A percentile compares a stretch with the other conserved stretches of the same genome.
Conservation (phyloP, 92 coral and sea anemone species). For the Zoanthus sociatus region DNA sequence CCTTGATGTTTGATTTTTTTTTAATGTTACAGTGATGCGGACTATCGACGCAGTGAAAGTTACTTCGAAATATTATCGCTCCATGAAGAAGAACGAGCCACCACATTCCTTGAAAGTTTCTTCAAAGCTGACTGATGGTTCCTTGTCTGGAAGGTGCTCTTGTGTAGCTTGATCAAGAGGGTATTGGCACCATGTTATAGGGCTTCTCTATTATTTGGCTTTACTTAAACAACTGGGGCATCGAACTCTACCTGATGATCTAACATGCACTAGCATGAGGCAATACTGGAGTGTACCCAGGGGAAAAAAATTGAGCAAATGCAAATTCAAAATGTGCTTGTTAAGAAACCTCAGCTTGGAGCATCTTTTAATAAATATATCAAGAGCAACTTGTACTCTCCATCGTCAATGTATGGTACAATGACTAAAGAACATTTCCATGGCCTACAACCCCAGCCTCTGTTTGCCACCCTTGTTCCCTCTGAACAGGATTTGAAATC, state of each 20-base stretch:
- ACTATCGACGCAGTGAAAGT: constrained; percentile 2
- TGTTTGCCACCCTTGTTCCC: constrained; percentile 42
- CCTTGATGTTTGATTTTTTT: constrained; percentile 3
- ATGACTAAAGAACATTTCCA: constrained; percentile 45
- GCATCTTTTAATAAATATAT: constrained; percentile 51
- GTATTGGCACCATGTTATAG: constrained; percentile 61
- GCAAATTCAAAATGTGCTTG: constrained; percentile 43
- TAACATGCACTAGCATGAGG: constrained; percentile 64
- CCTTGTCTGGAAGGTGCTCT: constrained; percentile 45
- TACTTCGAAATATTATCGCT: constrained; percentile 42
- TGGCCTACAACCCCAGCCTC: constrained; percentile 32
- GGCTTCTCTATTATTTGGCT: constrained; percentile 52
- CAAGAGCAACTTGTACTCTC: constrained; percentile 67
- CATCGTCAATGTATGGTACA: constrained; percentile 43
- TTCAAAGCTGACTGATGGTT: not conserved
- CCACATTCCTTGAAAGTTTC: constrained; percentile 55
- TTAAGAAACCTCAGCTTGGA: constrained; percentile 60
- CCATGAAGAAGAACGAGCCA: constrained; percentile 55
- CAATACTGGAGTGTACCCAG: constrained; percentile 63
- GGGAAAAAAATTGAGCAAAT: constrained; percentile 48
- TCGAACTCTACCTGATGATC: constrained; percentile 56
- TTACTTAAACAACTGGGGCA: constrained; percentile 66
- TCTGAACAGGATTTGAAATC: not conserved
- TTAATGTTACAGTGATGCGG: not conserved
- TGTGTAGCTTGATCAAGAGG: constrained; percentile 76